Base-by-base conservation (phyloP, 2,888 invertebrate genomes). In the Aethes cnicana region DNA sequence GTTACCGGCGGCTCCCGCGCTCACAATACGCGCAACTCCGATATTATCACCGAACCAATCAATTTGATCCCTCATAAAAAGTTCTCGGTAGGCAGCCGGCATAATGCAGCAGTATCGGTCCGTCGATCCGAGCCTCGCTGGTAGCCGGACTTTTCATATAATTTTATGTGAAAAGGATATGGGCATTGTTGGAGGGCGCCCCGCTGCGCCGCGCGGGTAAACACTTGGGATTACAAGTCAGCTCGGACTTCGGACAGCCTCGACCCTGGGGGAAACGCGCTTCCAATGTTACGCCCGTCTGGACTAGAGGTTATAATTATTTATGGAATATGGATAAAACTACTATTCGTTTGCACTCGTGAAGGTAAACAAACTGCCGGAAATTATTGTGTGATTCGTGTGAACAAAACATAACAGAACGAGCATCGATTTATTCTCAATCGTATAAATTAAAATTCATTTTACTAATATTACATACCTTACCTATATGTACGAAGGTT, bases 11-110 rank as follows among this genome's bases (percentile, higher is more conserved):
- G 64, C 63, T 56, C 57, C 61, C 59, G 62, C 60, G 61, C 64
- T 64, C 64, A 84, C 79, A 81, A 84, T 81, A 74, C 77, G 69
- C 72, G 69, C 75, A 71, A 73, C 77, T 74, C 69, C 67, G 88
- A 89, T 89, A 80, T 77, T 86, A 89, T 89, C 89, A 72, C 71
- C 74, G 74, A 83, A 85, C 88, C 86, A 87, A 89, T 89, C 89
- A 88, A 89, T 89, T 89, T 87, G 85, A 88, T 87, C 85, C 85
- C 85, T 84, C 84, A 84, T 87, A 89, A 88, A 87, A 89, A 87
- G 79, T 80, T 82, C 84, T 82, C 78, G 74, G 86, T 73, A 79
- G 77, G 81, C 77, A 79, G 79, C 72, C 70, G 71, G 79, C 73
- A 84, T 83, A 84, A 83, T 83, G 70, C 78, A 65, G 68, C 72